Evolutionary conservation across 2,797 vertebrate species (phyloP).

Genomic region (Podargus strigoides): DNA sequence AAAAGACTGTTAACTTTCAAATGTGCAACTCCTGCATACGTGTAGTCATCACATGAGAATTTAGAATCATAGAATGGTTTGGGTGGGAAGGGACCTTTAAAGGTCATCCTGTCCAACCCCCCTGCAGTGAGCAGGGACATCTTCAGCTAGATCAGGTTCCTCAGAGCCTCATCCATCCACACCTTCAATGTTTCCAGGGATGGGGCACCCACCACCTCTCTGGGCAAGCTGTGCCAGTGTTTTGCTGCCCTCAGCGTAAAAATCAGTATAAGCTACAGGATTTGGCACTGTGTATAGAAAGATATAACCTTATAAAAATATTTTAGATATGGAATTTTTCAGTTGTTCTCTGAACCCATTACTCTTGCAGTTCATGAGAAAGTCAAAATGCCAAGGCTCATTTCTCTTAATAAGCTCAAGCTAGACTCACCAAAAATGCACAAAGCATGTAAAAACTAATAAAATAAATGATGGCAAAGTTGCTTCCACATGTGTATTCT

Average conservation of each 20-base stretch:
- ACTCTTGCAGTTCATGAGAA: background rate
- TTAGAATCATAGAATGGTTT: background rate
- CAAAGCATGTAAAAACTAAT: conserved; percentile 99
- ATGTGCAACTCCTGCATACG: fast-evolving
- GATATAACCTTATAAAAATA: background rate
- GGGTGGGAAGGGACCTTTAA: background rate
- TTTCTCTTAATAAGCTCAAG: background rate
- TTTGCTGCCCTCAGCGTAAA: background rate
- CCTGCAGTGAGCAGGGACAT: background rate
- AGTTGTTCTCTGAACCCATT: background rate
- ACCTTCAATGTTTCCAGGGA: background rate
- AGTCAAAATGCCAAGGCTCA: background rate
- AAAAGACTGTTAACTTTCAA: background rate
- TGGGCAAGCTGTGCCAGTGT: background rate
- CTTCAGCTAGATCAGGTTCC: background rate
- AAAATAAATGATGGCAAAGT: conserved; percentile 97
- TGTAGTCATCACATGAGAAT: background rate
- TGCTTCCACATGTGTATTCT: conserved; percentile 93
- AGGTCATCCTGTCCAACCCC: background rate
- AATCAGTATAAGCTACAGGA: background rate
- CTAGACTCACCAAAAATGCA: conserved; percentile 88
- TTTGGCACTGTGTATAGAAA: background rate
- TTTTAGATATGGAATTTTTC: background rate
- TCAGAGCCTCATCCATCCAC: background rate
- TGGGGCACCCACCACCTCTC: background rate